A percentile compares a stretch with the other conserved stretches of the same genome.
phyloP scores from a whole-genome alignment of 2,888 invertebrate genomes.

The Hesperia comma region DNA sequence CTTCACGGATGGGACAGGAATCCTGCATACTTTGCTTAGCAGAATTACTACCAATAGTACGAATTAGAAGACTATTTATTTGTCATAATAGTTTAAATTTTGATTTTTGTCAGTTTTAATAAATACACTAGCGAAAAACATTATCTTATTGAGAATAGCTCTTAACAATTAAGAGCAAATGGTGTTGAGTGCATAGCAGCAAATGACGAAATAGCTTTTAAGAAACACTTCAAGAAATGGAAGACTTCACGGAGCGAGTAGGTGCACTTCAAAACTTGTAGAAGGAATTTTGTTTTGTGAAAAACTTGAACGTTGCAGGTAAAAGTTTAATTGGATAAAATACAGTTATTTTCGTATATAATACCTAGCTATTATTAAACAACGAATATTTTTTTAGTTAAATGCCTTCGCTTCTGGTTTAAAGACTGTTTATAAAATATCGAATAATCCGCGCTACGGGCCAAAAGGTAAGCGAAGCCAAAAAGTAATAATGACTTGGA shows the following conservation, averaged over 20 bases:
- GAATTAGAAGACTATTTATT: too few species aligned
- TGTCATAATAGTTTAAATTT: too few species aligned
- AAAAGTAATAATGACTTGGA: too few species aligned
- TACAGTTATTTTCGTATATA: not conserved
- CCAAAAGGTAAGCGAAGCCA: too few species aligned
- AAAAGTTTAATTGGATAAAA: constrained; percentile 2
- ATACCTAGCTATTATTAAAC: not conserved
- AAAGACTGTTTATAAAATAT: too few species aligned
- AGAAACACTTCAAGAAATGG: constrained; percentile 26
- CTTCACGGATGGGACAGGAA: too few species aligned
- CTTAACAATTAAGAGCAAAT: constrained; percentile 32
- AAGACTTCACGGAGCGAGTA: constrained; percentile 23
- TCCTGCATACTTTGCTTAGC: too few species aligned
- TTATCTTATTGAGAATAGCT: not conserved
- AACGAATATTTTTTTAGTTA: too few species aligned
- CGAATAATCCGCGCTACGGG: too few species aligned
- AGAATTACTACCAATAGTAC: too few species aligned
- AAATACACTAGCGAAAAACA: not conserved
- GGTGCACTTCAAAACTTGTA: constrained; percentile 27
- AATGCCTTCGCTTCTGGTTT: too few species aligned
- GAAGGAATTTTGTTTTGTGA: constrained; percentile 18
- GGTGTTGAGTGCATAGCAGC: constrained; percentile 11
- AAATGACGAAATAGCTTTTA: constrained; percentile 28
- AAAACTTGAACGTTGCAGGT: constrained; percentile 15
- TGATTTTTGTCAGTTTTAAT: too few species aligned